Evolutionary conservation across 92 coral and sea anemone species (phyloP), one percentile per base, ranked within the genome.

Genomic region (Virgularia gustaviana): DNA sequence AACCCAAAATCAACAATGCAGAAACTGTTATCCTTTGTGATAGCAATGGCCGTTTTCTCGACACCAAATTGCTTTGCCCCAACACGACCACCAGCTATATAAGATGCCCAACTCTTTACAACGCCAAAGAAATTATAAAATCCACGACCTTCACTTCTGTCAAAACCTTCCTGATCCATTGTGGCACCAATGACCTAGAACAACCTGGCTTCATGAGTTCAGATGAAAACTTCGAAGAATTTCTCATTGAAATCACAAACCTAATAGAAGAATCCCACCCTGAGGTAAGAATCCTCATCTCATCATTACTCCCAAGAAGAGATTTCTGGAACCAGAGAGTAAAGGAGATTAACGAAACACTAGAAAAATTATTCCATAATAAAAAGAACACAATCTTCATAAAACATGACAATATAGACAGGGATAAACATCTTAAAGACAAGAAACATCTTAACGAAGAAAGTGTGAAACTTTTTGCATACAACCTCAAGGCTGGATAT

Each of bases 11-110:
- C 3, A 33, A 2, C 15, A n/a, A 65, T 5, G 23, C 6, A 9
- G 55, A 65, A 30, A 65, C 52, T 0, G 43, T 65, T 7, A 65
- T 65, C 13, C 72, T 65, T 15, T 65, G 54, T 25, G 72, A 65
- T 24, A 65, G 72, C 13, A 65, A 65, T 65, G 72, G 72, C 23
- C 32, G 54, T 1, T 30, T 38, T 23, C 19, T 65, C 6, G 43
- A 65, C 4, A 33, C 72, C 19, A n/a, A 9, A 2, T 28, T 65
- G 10, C 54, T 65, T 9, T 65, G 72, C 45, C 72, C 72, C 22
- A 23, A 42, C 16, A 2, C 30, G 1, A 39, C 4, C 2, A 42
- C 56, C 1, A 22, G 11, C 1, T 65, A 65, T 36, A 41, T 39
- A 5, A 65, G 54, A 65, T 65, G 72, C 35, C 54, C 72, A 1